Evolutionary conservation across 2,113 vertebrate species (phyloP).

Genomic region (Cololabis saira): DNA sequence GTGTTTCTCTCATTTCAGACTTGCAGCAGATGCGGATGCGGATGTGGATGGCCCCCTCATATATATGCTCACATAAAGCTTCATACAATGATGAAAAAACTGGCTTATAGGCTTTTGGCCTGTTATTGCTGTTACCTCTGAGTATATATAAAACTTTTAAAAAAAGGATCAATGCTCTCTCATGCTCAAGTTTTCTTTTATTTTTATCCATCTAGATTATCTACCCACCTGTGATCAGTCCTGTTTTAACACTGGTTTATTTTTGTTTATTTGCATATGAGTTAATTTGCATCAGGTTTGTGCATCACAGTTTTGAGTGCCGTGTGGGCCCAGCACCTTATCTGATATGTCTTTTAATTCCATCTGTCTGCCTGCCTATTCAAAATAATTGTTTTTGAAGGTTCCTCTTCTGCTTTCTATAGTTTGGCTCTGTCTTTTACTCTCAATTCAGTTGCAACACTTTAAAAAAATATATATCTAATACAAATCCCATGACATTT

Average conservation of each 20-base stretch:
- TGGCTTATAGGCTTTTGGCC: too few species aligned
- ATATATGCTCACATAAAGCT: too few species aligned
- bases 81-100: too few species aligned
- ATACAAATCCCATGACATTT: not conserved
- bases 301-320: slow-evolving; percentile 44
- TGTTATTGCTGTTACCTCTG: too few species aligned
- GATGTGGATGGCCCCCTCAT: too few species aligned
- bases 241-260: slow-evolving; percentile 36
- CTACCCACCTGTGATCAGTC: slow-evolving; percentile 50
- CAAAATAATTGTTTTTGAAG: slow-evolving; percentile 1
- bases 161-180: too few species aligned
- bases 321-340: slow-evolving; percentile 13
- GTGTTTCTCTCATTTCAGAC: too few species aligned
- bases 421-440: not conserved
- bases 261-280: slow-evolving; percentile 51
- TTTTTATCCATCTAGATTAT: slow-evolving; percentile 13
- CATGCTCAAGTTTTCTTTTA: slow-evolving; percentile 17
- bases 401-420: not conserved
- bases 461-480: not conserved
- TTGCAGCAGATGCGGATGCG: too few species aligned
- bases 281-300: slow-evolving; percentile 40
- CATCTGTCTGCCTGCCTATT: slow-evolving; percentile 14
- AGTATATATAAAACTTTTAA: too few species aligned
- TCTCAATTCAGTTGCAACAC: not conserved
- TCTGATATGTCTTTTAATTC: slow-evolving; percentile 15